Conservation (phyloP, 2,113 vertebrate species). For the Myrmecobius fasciatus region DNA sequence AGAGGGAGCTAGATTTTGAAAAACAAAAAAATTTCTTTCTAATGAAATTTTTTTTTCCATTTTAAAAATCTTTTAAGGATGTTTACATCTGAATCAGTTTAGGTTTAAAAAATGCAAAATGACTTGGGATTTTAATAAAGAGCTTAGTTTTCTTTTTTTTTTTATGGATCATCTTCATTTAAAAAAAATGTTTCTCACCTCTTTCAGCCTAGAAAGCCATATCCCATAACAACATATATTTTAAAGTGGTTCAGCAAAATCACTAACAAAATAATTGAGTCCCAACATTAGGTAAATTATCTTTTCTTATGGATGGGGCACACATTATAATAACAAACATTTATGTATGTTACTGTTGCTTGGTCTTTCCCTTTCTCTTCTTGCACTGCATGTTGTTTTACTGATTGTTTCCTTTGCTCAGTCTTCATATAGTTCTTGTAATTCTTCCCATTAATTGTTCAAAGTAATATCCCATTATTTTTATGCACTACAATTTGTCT, state of each 20-base stretch:
- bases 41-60: not conserved
- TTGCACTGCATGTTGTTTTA: not conserved
- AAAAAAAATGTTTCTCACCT: not conserved
- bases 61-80: slow-evolving; percentile 7
- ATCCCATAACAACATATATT: not conserved
- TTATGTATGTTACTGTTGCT: not conserved
- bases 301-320: not conserved
- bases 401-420: not conserved
- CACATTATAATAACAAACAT: not conserved
- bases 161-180: not conserved
- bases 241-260: not conserved
- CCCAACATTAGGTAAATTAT: not conserved
- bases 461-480: not conserved
- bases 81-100: slow-evolving; percentile 13
- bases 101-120: slow-evolving; percentile 6
- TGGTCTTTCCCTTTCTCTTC: not conserved
- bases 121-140: slow-evolving; percentile 7
- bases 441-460: not conserved
- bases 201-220: not conserved
- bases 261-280: not conserved
- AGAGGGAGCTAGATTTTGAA: not conserved
- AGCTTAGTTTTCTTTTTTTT: not conserved
- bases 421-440: not conserved
- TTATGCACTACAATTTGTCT: not conserved
- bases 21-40: not conserved